Base-by-base conservation (phyloP, 2,888 invertebrate species). In the Petrolisthes manimaculis region DNA sequence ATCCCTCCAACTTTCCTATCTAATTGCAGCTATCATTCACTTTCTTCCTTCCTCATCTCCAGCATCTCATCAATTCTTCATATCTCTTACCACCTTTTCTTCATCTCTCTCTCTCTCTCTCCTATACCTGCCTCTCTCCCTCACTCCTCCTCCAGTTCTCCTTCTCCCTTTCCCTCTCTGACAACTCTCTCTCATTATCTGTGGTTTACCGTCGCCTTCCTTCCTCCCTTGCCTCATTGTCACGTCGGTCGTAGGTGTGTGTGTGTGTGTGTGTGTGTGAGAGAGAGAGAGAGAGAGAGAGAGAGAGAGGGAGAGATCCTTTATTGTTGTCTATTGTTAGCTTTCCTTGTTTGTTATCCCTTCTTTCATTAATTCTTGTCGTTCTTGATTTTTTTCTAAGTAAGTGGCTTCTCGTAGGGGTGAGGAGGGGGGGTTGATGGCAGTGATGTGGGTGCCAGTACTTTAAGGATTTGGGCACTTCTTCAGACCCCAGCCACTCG, bases 81-180 rank as follows among this genome's bases (percentile, higher is more conserved):
- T n/a, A 51, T 51, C n/a, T 4, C 18, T 5, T 2, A 5, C 71
- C 71, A 4, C 54, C 24, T 21, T 54, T 54, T 54, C 54, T 54
- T 9, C 21, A 24, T 67, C 37, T 67, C 81, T 67, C 67, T 67
- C 37, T 53, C 53, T 18, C 8, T 18, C 71, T 71, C 81, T 67
- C 81, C 78, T 51, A 12, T 67, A 14, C 67, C 67, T 61, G 37
- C 54, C 37, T 67, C 21, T 37, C 81, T 37, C 81, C 54, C 81
- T 67, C 67, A 14, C 81, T 61, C 67, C 24, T 67, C 51, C 61
- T 81, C 67, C 24, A 24, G 14, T 54, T 53, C 67, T 61, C 61
- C 53, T 67, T 67, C 37, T 14, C 24, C 18, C 81, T 81, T 37
- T 81, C 81, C 67, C 51, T 51, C 37, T n/a, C 21, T 81, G 18